Conservation (phyloP, 2,113 vertebrate genomes). For the Perca flavescens region DNA sequence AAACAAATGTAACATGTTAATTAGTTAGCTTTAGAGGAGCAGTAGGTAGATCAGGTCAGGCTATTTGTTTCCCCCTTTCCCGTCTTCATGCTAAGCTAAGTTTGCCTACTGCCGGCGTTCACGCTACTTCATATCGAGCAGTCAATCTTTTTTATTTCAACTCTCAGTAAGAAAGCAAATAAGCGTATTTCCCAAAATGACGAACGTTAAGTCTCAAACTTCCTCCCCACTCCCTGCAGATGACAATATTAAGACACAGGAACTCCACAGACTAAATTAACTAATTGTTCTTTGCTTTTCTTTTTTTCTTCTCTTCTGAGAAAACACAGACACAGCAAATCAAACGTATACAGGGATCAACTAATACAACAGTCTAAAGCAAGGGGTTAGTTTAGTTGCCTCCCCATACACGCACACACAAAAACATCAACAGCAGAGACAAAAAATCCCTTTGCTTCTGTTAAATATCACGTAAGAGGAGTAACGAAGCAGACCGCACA, state of each 20-base stretch:
- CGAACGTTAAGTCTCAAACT: slow-evolving; percentile 47
- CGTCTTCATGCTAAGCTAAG: slow-evolving; percentile 6
- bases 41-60: not conserved
- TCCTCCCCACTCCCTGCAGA: slow-evolving; percentile 63
- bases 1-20: not conserved
- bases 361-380: slow-evolving; percentile 58
- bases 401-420: not conserved
- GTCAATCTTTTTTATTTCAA: not conserved
- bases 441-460: slow-evolving; percentile 36
- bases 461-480: slow-evolving; percentile 41
- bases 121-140: not conserved
- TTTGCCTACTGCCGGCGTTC: not conserved
- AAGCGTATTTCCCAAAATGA: slow-evolving; percentile 2
- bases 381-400: slow-evolving; percentile 35
- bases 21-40: not conserved
- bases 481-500: slow-evolving; percentile 36
- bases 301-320: slow-evolving; percentile 21
- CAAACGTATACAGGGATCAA: slow-evolving; percentile 56
- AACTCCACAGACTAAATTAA: slow-evolving; percentile 60
- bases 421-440: slow-evolving; percentile 42
- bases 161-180: slow-evolving; percentile 11
- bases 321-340: slow-evolving; percentile 67
- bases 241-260: slow-evolving; percentile 65
- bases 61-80: not conserved
- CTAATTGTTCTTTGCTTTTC: slow-evolving; percentile 18